Conservation (phyloP, 2,888 invertebrate genomes). For the Pyrgus malvae region DNA sequence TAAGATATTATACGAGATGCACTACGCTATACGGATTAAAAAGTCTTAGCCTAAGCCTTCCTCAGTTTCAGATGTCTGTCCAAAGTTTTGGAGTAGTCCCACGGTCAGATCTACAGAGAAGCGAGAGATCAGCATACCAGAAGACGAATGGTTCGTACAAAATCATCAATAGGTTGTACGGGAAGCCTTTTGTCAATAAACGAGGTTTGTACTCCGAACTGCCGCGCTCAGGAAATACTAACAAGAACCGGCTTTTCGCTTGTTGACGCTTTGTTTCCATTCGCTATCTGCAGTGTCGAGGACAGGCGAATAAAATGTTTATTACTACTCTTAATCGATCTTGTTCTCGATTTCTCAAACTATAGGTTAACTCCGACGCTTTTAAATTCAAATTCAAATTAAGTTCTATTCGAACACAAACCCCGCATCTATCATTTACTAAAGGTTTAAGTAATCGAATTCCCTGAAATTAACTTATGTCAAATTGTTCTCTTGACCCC, state of each 20-base stretch:
- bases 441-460: too few species aligned
- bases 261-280: slow-evolving; percentile 1
- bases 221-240: slow-evolving; percentile 14
- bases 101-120: slow-evolving; percentile 26
- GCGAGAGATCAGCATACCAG: slow-evolving; percentile 32
- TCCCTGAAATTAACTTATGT: too few species aligned
- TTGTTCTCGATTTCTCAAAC: not conserved
- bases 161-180: slow-evolving; percentile 42
- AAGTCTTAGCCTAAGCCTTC: too few species aligned
- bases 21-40: too few species aligned
- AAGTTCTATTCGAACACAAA: too few species aligned
- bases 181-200: slow-evolving; percentile 37
- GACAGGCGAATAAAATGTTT: not conserved
- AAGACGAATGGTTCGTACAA: slow-evolving; percentile 44
- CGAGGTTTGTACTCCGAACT: slow-evolving; percentile 33
- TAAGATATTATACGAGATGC: too few species aligned
- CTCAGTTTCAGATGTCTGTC: slow-evolving; percentile 35
- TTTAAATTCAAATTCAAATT: too few species aligned
- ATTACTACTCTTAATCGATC: not conserved
- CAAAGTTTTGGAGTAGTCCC: slow-evolving; percentile 26
- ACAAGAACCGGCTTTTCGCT: slow-evolving; percentile 22
- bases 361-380: not conserved
- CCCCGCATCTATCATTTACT: too few species aligned
- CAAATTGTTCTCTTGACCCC: too few species aligned
- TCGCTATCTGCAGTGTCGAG: not conserved